These are phyloP conservation scores for Prochilodus magdalenae DNA, from an alignment of 2,113 vertebrate genomes.

Conservation along the genomic window DNA sequence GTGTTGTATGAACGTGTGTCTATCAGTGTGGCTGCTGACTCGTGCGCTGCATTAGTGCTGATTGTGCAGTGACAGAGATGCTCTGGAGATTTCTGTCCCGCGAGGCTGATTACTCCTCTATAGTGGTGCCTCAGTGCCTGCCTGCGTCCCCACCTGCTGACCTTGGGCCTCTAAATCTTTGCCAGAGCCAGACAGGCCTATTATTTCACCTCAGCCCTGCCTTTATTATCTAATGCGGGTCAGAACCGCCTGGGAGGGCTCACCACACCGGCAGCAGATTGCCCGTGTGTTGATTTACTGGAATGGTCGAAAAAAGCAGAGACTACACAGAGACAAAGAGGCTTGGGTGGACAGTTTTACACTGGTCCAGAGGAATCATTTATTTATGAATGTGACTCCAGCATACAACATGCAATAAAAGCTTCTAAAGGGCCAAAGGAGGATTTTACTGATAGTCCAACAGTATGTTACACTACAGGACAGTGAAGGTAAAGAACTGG, in stretches of 20 bases:
- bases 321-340: slow-evolving; percentile 4
- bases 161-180: slow-evolving; percentile 48
- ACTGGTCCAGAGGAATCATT: neutral
- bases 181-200: slow-evolving; percentile 42
- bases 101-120: slow-evolving; percentile 40
- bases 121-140: slow-evolving; percentile 8
- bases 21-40: slow-evolving; percentile 3
- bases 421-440: neutral
- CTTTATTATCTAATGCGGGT: slow-evolving; percentile 48
- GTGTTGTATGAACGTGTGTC: neutral
- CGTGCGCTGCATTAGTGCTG: slow-evolving; percentile 12
- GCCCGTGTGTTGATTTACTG: slow-evolving; percentile 47
- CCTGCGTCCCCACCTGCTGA: slow-evolving; percentile 48
- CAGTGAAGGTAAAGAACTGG: neutral
- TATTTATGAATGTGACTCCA: slow-evolving; percentile 1
- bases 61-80: slow-evolving; percentile 43
- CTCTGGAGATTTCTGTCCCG: slow-evolving; percentile 32
- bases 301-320: slow-evolving; percentile 27
- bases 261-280: slow-evolving; percentile 32
- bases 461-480: neutral
- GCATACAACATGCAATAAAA: slow-evolving; percentile 31
- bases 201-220: slow-evolving; percentile 46
- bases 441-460: neutral
- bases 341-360: neutral
- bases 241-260: slow-evolving; percentile 29